Evolutionary conservation across 2,113 vertebrate species (phyloP).

Genomic region (Perca fluviatilis): DNA sequence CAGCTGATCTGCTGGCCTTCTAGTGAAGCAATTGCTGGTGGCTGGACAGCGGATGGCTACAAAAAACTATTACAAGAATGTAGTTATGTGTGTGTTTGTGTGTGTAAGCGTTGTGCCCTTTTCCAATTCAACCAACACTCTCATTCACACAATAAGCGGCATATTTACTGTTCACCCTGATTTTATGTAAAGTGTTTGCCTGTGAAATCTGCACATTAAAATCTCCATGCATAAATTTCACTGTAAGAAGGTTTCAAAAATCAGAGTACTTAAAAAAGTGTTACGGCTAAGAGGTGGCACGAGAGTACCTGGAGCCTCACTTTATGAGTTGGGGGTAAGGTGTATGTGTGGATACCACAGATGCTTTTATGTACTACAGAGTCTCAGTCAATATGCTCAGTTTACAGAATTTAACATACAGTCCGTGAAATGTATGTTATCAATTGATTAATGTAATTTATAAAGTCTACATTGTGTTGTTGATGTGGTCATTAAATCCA

Average conservation of each 20-base stretch:
- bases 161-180: slow-evolving; percentile 66
- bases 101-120: slow-evolving; percentile 36
- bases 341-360: slow-evolving; percentile 45
- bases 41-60: slow-evolving; percentile 64
- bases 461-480: background rate
- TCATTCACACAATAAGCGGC: slow-evolving; percentile 60
- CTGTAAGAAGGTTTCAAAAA: slow-evolving; percentile 43
- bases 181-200: slow-evolving; percentile 55
- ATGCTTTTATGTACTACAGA: slow-evolving; percentile 58
- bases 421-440: slow-evolving; percentile 17
- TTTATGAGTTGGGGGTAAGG: background rate
- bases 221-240: slow-evolving; percentile 41
- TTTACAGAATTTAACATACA: slow-evolving; percentile 32
- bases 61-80: slow-evolving; percentile 37
- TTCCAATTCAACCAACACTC: slow-evolving; percentile 59
- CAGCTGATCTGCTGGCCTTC: slow-evolving; percentile 74
- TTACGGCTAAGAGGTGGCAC: slow-evolving; percentile 3
- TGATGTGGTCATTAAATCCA: background rate
- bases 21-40: slow-evolving; percentile 58
- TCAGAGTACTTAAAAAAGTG: slow-evolving; percentile 10
- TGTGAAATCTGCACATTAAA: slow-evolving; percentile 53
- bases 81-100: slow-evolving; percentile 28
- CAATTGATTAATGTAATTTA: background rate
- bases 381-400: slow-evolving; percentile 49
- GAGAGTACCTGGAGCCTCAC: background rate